A percentile compares a stretch with the other conserved stretches of the same genome.
Evolutionary conservation across 2,797 vertebrate genomes (phyloP).

Genomic region (Danio tinwini): DNA sequence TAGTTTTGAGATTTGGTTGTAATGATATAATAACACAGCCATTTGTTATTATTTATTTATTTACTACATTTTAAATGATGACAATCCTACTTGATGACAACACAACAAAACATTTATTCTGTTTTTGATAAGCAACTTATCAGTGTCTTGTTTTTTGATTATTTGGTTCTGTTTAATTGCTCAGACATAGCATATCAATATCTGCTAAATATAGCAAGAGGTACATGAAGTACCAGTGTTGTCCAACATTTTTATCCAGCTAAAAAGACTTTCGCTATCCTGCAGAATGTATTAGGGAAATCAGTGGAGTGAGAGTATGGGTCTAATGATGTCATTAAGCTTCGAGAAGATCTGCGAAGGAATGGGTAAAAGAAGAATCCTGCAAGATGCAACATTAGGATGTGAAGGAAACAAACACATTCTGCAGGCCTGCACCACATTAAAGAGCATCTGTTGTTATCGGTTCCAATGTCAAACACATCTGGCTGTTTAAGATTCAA

Average conservation of each 20-base stretch:
- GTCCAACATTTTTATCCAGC: background rate
- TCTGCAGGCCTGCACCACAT: background rate
- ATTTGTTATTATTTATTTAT: too few species aligned
- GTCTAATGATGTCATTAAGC: constrained; percentile 41
- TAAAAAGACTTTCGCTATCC: constrained; percentile 20
- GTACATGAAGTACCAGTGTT: constrained; percentile 2
- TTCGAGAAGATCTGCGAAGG: constrained; percentile 11
- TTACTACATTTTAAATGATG: too few species aligned
- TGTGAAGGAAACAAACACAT: background rate
- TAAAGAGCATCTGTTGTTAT: constrained; percentile 23
- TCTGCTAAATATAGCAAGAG: constrained; percentile 10
- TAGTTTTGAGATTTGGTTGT: too few species aligned
- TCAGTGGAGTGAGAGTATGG: constrained; percentile 19
- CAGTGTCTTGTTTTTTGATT: background rate
- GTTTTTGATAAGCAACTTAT: too few species aligned
- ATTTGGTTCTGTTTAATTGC: background rate
- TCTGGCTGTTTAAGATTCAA: constrained; percentile 9
- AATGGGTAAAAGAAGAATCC: background rate
- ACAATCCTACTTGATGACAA: too few species aligned
- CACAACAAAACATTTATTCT: too few species aligned
- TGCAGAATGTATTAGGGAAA: constrained; percentile 6
- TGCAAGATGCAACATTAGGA: background rate
- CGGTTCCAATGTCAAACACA: constrained; percentile 16
- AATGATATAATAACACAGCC: too few species aligned
- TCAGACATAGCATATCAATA: background rate